Conservation (phyloP, 2,888 invertebrate species). For the Pachliopta kotzebuea region DNA sequence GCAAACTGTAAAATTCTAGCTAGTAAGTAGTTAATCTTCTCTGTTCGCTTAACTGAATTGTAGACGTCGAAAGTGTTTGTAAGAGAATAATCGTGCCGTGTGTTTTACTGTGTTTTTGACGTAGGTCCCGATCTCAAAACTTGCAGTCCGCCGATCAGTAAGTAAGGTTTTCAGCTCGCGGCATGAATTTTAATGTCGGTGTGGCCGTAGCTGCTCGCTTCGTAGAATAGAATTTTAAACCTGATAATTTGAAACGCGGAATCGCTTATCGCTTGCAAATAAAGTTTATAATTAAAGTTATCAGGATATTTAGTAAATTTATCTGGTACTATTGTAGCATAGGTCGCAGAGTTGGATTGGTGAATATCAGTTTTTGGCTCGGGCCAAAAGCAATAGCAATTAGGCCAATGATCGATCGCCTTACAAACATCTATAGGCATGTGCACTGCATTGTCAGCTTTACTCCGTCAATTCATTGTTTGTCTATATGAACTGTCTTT, state of each 20-base stretch:
- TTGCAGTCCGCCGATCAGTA: slow-evolving; percentile 79
- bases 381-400: slow-evolving; percentile 46
- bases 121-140: slow-evolving; percentile 80
- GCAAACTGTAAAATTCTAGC: slow-evolving; percentile 52
- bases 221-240: slow-evolving; percentile 47
- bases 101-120: slow-evolving; percentile 78
- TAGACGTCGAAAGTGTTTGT: slow-evolving; percentile 53
- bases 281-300: slow-evolving; percentile 39
- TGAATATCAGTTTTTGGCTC: slow-evolving; percentile 55
- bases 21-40: slow-evolving; percentile 50
- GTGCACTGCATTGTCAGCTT: slow-evolving; percentile 34
- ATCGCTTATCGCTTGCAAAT: slow-evolving; percentile 57
- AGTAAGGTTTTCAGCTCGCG: slow-evolving; percentile 72
- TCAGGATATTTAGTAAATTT: slow-evolving; percentile 38
- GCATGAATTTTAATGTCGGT: slow-evolving; percentile 68
- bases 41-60: slow-evolving; percentile 46
- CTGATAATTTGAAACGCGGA: slow-evolving; percentile 34
- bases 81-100: slow-evolving; percentile 67
- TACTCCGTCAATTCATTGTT: slow-evolving; percentile 32
- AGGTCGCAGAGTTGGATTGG: slow-evolving; percentile 52
- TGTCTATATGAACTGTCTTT: slow-evolving; percentile 33
- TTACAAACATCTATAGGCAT: slow-evolving; percentile 30
- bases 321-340: slow-evolving; percentile 38
- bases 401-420: slow-evolving; percentile 32
- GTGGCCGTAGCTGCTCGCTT: slow-evolving; percentile 71